A percentile compares a stretch with the other conserved stretches of the same genome.
phyloP scores from a whole-genome alignment of 2,888 invertebrate species.

The Luperina testacea region DNA sequence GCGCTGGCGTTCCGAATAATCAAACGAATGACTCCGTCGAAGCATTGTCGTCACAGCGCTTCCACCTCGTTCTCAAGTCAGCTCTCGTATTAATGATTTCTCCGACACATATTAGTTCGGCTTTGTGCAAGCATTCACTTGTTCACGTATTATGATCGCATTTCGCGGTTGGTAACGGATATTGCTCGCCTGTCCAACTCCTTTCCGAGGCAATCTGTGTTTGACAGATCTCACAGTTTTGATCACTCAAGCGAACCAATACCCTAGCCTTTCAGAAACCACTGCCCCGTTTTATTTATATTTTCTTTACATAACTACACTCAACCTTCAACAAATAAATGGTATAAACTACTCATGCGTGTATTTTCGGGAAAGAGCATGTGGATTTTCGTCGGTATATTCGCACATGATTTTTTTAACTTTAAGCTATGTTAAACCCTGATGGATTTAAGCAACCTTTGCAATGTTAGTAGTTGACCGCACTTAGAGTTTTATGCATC shows the following conservation, averaged over 20 bases:
- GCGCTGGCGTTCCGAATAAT: no score
- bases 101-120: conserved; percentile 34
- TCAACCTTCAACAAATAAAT: conserved; percentile 45
- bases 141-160: conserved; percentile 67
- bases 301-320: conserved; percentile 62
- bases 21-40: no score
- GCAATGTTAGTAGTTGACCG: conserved; percentile 13
- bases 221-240: conserved; percentile 82
- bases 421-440: conserved; percentile 20
- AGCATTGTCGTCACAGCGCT: no score
- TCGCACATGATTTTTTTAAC: conserved; percentile 10
- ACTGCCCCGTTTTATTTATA: conserved; percentile 70
- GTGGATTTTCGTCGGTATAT: conserved; percentile 6
- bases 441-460: conserved; percentile 21
- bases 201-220: conserved; percentile 81
- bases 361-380: conserved; percentile 26
- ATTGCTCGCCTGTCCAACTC: conserved; percentile 76
- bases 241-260: conserved; percentile 78
- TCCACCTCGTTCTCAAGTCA: no score
- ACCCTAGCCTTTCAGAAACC: conserved; percentile 71
- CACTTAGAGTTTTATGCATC: not conserved
- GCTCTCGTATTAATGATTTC: no score
- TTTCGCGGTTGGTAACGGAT: conserved; percentile 75
- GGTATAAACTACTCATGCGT: conserved; percentile 43
- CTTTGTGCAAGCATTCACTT: conserved; percentile 52